Conservation (phyloP, 2,888 invertebrate species). For the Rapana venosa region DNA sequence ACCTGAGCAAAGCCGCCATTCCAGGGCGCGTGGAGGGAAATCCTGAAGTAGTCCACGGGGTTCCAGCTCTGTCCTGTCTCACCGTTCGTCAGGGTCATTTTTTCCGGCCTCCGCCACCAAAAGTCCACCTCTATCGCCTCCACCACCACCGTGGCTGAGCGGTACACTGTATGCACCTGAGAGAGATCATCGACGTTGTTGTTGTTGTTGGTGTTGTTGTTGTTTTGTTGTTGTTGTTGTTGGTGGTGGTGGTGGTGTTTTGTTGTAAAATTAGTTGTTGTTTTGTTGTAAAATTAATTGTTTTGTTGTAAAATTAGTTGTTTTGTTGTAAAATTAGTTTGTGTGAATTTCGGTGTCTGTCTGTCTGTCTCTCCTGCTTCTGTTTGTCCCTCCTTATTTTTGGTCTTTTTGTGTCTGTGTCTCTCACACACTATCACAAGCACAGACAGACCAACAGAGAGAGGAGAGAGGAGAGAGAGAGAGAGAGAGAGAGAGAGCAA, state of each 20-base stretch:
- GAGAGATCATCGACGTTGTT: neutral
- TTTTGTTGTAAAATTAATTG: too few relatives aligned
- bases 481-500: neutral
- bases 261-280: too few relatives aligned
- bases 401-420: neutral
- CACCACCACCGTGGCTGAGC: constrained; percentile 53
- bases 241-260: too few relatives aligned
- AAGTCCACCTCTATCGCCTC: constrained; percentile 61
- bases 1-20: constrained; percentile 54
- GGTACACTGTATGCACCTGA: constrained; percentile 44
- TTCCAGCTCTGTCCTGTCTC: constrained; percentile 45
- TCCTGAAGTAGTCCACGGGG: constrained; percentile 55
- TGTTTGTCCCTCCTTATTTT: neutral
- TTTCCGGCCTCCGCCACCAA: constrained; percentile 62
- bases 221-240: too few relatives aligned
- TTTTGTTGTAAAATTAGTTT: too few relatives aligned
- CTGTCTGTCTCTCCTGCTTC: neutral
- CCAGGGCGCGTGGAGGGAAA: constrained; percentile 60
- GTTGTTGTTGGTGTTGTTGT: too few relatives aligned
- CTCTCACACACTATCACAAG: neutral
- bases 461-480: neutral
- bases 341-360: neutral
- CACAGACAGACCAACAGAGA: neutral
- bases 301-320: too few relatives aligned
- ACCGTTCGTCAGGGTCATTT: constrained; percentile 55